Evolutionary conservation across 2,888 invertebrate species (phyloP), one percentile per base, ranked within the genome.

Genomic region (Hemaris fuciformis): DNA sequence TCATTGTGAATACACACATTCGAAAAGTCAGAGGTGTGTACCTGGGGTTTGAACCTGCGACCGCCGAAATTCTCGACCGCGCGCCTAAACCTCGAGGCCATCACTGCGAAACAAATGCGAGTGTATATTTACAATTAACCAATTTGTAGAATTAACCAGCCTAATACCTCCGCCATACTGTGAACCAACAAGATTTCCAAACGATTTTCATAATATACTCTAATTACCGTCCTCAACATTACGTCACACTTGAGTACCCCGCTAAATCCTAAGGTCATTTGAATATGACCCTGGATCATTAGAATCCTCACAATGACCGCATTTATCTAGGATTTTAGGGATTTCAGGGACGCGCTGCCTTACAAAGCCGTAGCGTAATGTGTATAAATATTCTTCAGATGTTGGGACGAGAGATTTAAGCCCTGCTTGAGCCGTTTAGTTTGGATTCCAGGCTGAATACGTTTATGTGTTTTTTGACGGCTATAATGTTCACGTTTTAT

Each of bases 231-330:
- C 27, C 27, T 15, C 27, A 43, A 43, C 20, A 10, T 45, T 25
- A 46, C 23, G 25, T 25, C n/a, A 38, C n/a, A 6, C 25, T 53
- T 10, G 18, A 48, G 31, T 27, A 25, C 18, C 25, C 25, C 27
- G 27, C 27, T 31, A 31, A 53, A 53, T 53, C 53, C 53, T 18
- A 53, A 53, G 53, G 31, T 53, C 53, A 31, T 53, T 53, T 53
- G 53, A 53, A 53, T 53, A 53, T 53, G 53, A 53, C 53, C 53
- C 31, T 31, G 53, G 27, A 53, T 31, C 53, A 31, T 53, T 53
- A 53, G 20, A 53, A 53, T 53, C 31, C 53, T 53, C 53, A 53
- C 4, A 53, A 53, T 53, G 53, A 53, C 53, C 53, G 53, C 53
- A 53, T 53, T 53, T 53, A 31, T 53, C 53, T 53, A 53, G 53